phyloP scores from a whole-genome alignment of 2,113 vertebrate genomes.

The Thunnus maccoyii region DNA sequence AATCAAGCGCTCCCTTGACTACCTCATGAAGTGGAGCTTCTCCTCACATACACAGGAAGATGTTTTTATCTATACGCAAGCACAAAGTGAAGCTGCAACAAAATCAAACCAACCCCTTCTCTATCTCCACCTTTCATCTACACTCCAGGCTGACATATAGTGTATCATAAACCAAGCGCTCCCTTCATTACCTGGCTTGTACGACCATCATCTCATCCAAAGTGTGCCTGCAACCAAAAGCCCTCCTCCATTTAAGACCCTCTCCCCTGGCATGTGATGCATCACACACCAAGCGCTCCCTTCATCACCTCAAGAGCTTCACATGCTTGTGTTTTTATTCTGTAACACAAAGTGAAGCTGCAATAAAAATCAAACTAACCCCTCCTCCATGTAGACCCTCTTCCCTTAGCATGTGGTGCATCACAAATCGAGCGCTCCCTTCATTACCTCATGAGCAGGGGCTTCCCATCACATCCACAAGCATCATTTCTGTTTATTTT shows the following conservation, averaged over 20 bases:
- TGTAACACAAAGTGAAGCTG: background rate
- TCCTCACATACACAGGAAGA: too few species aligned
- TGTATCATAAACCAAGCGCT: constrained; percentile 38
- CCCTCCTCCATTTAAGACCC: too few species aligned
- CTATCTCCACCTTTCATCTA: background rate
- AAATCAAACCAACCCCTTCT: background rate
- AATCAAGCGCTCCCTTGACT: constrained; percentile 26
- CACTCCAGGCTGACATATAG: background rate
- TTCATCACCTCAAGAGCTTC: background rate
- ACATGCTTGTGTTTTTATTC: background rate
- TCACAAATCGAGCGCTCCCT: background rate
- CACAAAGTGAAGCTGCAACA: background rate
- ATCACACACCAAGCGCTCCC: background rate
- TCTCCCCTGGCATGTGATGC: background rate
- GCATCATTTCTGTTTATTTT: too few species aligned
- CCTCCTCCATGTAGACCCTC: too few species aligned
- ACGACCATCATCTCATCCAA: too few species aligned
- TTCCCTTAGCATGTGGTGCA: too few species aligned
- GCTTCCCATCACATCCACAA: too few species aligned
- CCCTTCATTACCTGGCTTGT: background rate
- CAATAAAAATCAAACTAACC: too few species aligned
- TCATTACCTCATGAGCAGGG: too few species aligned
- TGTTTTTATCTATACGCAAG: too few species aligned
- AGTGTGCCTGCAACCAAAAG: too few species aligned
- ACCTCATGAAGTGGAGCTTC: background rate